These are phyloP conservation scores for Lordiphosa collinella DNA, from an alignment of 1,140 invertebrate genomes.

Conservation along the genomic window DNA sequence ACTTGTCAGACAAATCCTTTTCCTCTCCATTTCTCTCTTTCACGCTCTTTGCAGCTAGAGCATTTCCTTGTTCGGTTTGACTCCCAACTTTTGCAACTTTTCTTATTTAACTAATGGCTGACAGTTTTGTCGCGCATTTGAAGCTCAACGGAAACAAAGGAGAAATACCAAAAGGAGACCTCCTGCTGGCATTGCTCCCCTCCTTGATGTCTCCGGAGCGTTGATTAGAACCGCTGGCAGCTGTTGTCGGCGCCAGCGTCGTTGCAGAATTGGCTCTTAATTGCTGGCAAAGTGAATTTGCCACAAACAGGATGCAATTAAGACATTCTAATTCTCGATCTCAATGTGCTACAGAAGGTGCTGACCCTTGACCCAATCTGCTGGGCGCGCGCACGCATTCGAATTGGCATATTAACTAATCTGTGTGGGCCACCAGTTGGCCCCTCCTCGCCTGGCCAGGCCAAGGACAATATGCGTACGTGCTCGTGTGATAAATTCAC, in stretches of 20 bases:
- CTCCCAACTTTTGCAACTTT: neutral
- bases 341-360: slow-evolving; percentile 8
- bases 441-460: slow-evolving; percentile 24
- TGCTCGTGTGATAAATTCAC: slow-evolving; percentile 77
- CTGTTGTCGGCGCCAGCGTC: slow-evolving; percentile 18
- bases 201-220: slow-evolving; percentile 25
- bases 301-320: slow-evolving; percentile 74
- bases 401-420: slow-evolving; percentile 70
- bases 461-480: slow-evolving; percentile 63
- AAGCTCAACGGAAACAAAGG: slow-evolving; percentile 53
- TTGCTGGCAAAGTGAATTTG: slow-evolving; percentile 73
- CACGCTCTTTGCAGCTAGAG: too few relatives aligned
- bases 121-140: slow-evolving; percentile 34
- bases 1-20: too few relatives aligned
- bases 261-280: slow-evolving; percentile 69
- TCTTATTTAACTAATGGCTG: slow-evolving; percentile 9
- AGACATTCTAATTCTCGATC: slow-evolving; percentile 55
- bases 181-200: neutral
- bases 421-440: slow-evolving; percentile 38
- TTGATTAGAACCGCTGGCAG: slow-evolving; percentile 58
- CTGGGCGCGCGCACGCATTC: slow-evolving; percentile 2
- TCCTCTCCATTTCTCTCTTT: too few relatives aligned
- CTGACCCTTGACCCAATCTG: neutral
- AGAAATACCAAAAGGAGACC: slow-evolving; percentile 21
- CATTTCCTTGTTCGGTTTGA: neutral